Conservation (phyloP, 2,113 vertebrate genomes). For the Actenoides hombroni region DNA sequence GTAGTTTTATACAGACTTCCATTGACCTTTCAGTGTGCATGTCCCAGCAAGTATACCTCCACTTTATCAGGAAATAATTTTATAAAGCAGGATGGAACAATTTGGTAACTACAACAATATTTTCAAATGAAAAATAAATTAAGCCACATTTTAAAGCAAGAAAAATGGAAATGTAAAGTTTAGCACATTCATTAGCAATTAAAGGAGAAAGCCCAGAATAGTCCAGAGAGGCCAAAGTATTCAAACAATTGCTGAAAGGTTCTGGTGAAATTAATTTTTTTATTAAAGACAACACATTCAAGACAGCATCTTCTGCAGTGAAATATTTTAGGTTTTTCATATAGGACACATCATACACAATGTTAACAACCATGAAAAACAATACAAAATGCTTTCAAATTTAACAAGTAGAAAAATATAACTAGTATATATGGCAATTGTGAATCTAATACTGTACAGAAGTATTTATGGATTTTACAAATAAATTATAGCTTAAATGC, state of each 20-base stretch:
- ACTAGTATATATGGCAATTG: conserved; percentile 81
- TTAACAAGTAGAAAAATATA: conserved; percentile 94
- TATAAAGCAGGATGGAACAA: neutral
- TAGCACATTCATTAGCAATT: neutral
- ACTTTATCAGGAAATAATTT: conserved; percentile 1
- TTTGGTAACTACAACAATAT: neutral
- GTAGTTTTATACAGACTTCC: neutral
- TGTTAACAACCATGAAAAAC: conserved; percentile 83
- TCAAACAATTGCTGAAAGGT: conserved; percentile 29
- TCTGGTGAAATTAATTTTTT: conserved; percentile 52
- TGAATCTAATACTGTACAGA: conserved; percentile 81
- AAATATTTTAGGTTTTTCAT: conserved; percentile 76
- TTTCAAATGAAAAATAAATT: conserved; percentile 35
- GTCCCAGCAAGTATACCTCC: neutral
- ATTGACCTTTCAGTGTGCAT: neutral
- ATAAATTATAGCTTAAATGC: conserved; percentile 80
- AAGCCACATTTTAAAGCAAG: conserved; percentile 3
- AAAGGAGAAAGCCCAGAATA: neutral
- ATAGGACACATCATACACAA: conserved; percentile 78
- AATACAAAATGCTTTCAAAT: conserved; percentile 81
- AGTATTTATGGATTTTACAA: conserved; percentile 80
- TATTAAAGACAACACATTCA: conserved; percentile 60
- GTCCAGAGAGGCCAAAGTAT: conserved; percentile 16
- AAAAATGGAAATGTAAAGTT: neutral
- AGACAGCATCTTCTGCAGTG: conserved; percentile 58